Percentiles rank a stretch among this genome's conserved stretches.
phyloP scores from a whole-genome alignment of 2,113 vertebrate species.

The Trogon surrucura region DNA sequence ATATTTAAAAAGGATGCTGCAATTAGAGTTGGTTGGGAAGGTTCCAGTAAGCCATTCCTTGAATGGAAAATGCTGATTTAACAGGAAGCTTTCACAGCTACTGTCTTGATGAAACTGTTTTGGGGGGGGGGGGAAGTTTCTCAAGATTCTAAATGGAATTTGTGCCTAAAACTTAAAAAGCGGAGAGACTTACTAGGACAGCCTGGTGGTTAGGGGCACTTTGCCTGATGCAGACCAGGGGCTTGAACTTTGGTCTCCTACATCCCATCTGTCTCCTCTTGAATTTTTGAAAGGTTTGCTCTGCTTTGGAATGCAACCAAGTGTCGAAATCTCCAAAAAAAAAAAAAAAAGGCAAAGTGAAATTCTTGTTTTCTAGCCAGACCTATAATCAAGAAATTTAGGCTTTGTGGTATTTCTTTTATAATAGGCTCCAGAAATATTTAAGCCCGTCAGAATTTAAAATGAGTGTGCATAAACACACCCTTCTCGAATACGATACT shows the following conservation, averaged over 20 bases:
- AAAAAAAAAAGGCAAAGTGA: background rate
- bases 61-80: constrained; percentile 42
- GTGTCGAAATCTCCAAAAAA: background rate
- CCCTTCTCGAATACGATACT: background rate
- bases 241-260: constrained; percentile 5
- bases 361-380: constrained; percentile 32
- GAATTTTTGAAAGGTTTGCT: constrained; percentile 9
- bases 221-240: background rate
- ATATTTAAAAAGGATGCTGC: constrained; percentile 28
- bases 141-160: background rate
- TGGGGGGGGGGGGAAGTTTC: background rate
- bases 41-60: constrained; percentile 13
- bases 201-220: background rate
- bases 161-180: background rate
- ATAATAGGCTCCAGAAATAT: background rate
- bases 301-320: background rate
- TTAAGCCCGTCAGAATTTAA: background rate
- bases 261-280: background rate
- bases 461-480: background rate
- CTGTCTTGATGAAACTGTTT: background rate
- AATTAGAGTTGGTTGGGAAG: constrained; percentile 5
- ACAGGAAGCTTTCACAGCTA: background rate
- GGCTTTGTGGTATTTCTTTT: constrained; percentile 25
- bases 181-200: background rate
- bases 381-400: constrained; percentile 26